A percentile compares a stretch with the other conserved stretches of the same genome.
Conservation (phyloP, 2,113 vertebrate species). For the Gobius niger region DNA sequence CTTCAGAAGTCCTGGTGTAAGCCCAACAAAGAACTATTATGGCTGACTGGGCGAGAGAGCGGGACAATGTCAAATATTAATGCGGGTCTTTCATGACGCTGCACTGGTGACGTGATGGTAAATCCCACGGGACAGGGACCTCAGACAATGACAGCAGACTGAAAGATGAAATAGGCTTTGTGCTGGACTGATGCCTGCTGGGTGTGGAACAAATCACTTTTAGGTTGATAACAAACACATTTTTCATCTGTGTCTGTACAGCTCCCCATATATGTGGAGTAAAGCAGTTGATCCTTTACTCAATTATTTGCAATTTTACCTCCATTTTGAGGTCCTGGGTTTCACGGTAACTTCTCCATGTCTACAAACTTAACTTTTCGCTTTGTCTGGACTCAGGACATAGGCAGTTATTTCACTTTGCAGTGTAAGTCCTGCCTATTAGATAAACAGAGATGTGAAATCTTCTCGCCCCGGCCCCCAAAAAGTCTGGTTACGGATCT, state of each 20-base stretch:
- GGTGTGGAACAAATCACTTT: not conserved
- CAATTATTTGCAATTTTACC: too few species aligned
- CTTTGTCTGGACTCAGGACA: too few species aligned
- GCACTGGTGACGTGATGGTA: slow-evolving; percentile 11
- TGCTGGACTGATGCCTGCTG: not conserved
- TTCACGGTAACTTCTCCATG: too few species aligned
- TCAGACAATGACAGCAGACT: slow-evolving; percentile 3
- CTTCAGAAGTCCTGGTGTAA: slow-evolving; percentile 57
- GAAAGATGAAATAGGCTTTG: not conserved
- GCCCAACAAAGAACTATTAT: slow-evolving; percentile 55
- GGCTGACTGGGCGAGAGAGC: slow-evolving; percentile 26
- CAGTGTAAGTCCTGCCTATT: too few species aligned
- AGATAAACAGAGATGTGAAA: too few species aligned
- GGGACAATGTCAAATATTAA: slow-evolving; percentile 22
- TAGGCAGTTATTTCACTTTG: too few species aligned
- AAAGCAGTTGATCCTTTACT: too few species aligned
- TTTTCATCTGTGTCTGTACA: not conserved
- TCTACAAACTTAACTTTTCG: too few species aligned
- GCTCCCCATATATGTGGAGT: too few species aligned
- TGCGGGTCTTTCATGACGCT: not conserved
- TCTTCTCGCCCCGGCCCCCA: too few species aligned
- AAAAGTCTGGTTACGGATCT: too few species aligned
- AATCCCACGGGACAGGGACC: slow-evolving; percentile 1
- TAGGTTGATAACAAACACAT: not conserved
- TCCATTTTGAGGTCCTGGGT: too few species aligned